Base-by-base conservation (phyloP, 2,113 vertebrate species). In the Phycodurus eques region DNA sequence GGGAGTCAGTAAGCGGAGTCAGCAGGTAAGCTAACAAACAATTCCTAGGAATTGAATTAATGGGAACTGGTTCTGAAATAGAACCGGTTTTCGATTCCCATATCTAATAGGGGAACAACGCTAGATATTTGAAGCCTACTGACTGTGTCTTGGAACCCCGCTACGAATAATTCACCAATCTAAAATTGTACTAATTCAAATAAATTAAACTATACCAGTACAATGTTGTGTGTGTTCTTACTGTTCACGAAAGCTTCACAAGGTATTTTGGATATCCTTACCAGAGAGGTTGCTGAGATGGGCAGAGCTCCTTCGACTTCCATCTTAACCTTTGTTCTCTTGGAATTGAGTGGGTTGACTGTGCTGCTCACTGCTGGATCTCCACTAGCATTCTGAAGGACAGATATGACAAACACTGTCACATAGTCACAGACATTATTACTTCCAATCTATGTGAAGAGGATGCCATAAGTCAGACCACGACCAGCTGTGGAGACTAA, bases 331-430 rank as follows among this genome's bases (percentile, higher is more conserved):
- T 98, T 98, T 81, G 96, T 96, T 70, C 96, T 94, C 81, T 99
- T 99, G 76, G 94, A 96, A 81, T 92, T 96, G 90, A 96, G 83
- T 0, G 94, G 95, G 77, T 99, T 96, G 0, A 97, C 96, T 0
- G 97, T 98, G 87, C 98, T 99, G 89, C 95, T 98, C 72, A 99
- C 96, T 0, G 96, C 96, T 6, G 96, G 96, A 87, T 99, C 97
- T 0, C 96, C 95, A 0, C 94, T 95, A n/a, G 94, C 93, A 61
- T 91, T 96, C 96, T 98, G 91, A 70, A 53, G 49, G 19, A 75
- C 35, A 70, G 12, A 67, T 0, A 5, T 39, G 49, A 63, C n/a
- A 53, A 19, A 68, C 46, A 31, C 47, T 69, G 56, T 67, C 67
- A 56, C 47, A n/a, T 17, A 15, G 43, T 65, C 47, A 64, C 15